Base-by-base conservation (phyloP, 2,888 invertebrate genomes). In the Rhingia campestris region DNA sequence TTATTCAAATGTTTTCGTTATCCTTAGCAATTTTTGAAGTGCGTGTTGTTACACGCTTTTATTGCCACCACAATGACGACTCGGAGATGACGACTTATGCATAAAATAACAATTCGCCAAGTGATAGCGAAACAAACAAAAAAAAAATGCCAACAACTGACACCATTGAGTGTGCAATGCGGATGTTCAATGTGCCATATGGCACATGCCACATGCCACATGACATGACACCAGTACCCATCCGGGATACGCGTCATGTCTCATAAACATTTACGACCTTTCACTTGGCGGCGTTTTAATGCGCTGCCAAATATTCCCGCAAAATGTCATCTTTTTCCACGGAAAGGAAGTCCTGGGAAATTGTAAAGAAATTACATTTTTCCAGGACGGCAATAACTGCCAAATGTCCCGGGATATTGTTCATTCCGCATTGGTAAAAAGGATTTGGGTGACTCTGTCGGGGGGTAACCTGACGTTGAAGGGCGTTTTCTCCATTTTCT, bases 181-280 rank as follows among this genome's bases (percentile, higher is more conserved):
- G 14, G 22, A 49, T 49, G 49, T 49, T 75, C 39, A 59, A 81
- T 67, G 82, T 73, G 79, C 35, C 69, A 75, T 51, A 59, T 72
- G 22, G 22, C 2, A 22, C 22, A 22, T 22, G 80, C 53, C 66
- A 81, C 61, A 73, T 73, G 79, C 43, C 73, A 79, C 59, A 64
- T 75, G 67, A 67, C 67, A 67, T 58, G 67, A 56, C 54, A 43
- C 66, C 47, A 54, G 32, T 3, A 30, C 43, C 35, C 54, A 47
- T 12, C 32, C 49, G 37, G 58, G 35, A 54, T 79, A 63, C 74
- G 80, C 80, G 84, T 84, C 84, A 84, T 84, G 84, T 84, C 84
- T 84, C 84, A 84, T 84, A 84, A 84, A 84, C 84, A 84, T 84
- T 84, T 84, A 84, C 59, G 84, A 80, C 74, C 69, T 80, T 74